These are phyloP conservation scores for Venusia cambrica DNA, from an alignment of 2,888 invertebrate species.

Conservation along the genomic window DNA sequence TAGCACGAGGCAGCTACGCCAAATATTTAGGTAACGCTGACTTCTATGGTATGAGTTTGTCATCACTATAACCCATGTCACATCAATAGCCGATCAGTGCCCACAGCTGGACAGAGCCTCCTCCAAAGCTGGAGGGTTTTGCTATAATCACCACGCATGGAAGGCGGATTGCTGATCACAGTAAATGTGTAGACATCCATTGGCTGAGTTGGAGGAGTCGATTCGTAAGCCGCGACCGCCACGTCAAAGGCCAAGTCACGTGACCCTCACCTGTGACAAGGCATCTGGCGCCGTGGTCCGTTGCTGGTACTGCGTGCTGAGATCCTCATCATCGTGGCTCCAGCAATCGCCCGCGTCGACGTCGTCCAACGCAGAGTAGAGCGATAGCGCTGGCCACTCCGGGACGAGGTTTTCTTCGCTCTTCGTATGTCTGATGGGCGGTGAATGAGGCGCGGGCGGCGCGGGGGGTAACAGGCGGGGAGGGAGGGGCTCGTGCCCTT, in stretches of 20 bases:
- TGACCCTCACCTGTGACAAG: conserved; percentile 90
- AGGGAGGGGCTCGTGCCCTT: conserved; percentile 90
- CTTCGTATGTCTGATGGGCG: conserved; percentile 92
- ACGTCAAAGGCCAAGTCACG: too few relatives aligned
- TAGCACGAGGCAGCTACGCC: too few relatives aligned
- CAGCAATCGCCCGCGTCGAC: conserved; percentile 86
- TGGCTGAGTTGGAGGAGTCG: too few relatives aligned
- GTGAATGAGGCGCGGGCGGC: conserved; percentile 86
- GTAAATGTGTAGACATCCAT: neutral
- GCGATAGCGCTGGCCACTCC: conserved; percentile 77
- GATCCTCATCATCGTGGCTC: conserved; percentile 98
- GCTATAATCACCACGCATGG: too few relatives aligned
- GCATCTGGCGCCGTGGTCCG: conserved; percentile 67
- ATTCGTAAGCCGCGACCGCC: too few relatives aligned
- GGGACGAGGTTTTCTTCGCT: conserved; percentile 93
- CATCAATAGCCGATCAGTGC: too few relatives aligned
- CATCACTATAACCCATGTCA: too few relatives aligned
- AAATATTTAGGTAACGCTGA: too few relatives aligned
- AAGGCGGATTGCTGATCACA: too few relatives aligned
- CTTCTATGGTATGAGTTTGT: too few relatives aligned
- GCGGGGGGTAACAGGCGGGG: conserved; percentile 90
- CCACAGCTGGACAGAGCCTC: too few relatives aligned
- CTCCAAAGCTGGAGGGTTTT: too few relatives aligned
- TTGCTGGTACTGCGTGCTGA: conserved; percentile 67
- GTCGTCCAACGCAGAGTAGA: conserved; percentile 64